These are phyloP conservation scores for Plagodis pulveraria DNA, from an alignment of 2,888 invertebrate genomes.

Conservation along the genomic window DNA sequence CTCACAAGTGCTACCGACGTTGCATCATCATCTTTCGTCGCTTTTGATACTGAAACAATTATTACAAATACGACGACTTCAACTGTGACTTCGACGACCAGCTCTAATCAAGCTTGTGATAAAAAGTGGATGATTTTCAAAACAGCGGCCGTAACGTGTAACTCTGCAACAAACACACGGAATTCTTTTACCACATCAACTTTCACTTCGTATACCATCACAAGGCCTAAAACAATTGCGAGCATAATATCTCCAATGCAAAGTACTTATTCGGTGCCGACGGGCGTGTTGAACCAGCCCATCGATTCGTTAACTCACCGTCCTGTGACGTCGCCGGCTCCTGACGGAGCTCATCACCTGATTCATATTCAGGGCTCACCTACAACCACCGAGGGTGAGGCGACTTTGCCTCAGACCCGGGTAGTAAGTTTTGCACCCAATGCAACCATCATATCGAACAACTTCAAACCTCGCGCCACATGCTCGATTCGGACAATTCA, in stretches of 20 bases:
- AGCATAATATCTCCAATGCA: slow-evolving; percentile 11
- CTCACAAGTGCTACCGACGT: background rate
- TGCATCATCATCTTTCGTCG: background rate
- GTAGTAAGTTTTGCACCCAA: slow-evolving; percentile 5
- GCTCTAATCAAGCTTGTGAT: background rate
- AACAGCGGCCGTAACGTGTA: background rate
- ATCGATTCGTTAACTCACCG: background rate
- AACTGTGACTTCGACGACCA: background rate
- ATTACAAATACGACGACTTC: background rate
- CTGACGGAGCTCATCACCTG: background rate
- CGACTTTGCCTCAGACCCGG: background rate
- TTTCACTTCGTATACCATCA: slow-evolving; percentile 1
- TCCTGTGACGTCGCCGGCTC: background rate
- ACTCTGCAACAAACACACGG: no score
- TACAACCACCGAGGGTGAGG: background rate
- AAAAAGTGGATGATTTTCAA: background rate
- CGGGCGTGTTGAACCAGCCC: background rate
- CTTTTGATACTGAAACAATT: background rate
- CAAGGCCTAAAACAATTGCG: background rate
- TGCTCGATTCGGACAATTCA: background rate
- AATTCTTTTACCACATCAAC: slow-evolving; percentile 1
- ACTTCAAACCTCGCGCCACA: background rate
- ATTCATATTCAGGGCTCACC: background rate
- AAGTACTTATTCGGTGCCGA: slow-evolving; percentile 1
- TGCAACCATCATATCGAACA: background rate